Conservation (phyloP, 2,888 invertebrate species). For the Chloroclystis v-ata region DNA sequence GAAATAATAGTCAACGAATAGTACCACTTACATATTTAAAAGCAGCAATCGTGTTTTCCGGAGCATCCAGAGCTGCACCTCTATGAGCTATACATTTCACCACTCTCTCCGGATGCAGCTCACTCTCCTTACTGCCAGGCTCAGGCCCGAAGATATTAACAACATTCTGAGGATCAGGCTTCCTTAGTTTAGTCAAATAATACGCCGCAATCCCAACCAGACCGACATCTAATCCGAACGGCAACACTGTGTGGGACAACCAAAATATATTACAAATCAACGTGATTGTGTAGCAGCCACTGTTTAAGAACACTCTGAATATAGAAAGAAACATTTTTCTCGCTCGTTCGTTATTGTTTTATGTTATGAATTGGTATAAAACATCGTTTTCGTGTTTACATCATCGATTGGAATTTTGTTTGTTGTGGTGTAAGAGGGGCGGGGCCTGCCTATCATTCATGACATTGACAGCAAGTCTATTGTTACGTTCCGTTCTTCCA, state of each 20-base stretch:
- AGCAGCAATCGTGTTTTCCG: conserved; percentile 87
- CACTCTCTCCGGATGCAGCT: conserved; percentile 59
- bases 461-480: conserved; percentile 39
- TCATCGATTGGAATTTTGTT: conserved; percentile 2
- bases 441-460: too few relatives aligned
- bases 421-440: conserved; percentile 11
- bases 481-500: too few relatives aligned
- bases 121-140: conserved; percentile 61
- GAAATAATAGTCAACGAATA: too few relatives aligned
- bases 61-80: conserved; percentile 86
- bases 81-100: conserved; percentile 85
- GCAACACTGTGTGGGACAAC: conserved; percentile 60
- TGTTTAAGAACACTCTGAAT: conserved; percentile 43
- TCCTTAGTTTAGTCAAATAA: conserved; percentile 55
- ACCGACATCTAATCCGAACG: conserved; percentile 61
- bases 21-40: conserved; percentile 80
- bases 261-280: conserved; percentile 46
- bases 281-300: conserved; percentile 44
- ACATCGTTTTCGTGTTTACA: too few relatives aligned
- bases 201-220: conserved; percentile 55
- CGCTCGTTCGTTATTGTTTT: conserved; percentile 53
- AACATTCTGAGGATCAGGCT: conserved; percentile 58
- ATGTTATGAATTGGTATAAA: conserved; percentile 33
- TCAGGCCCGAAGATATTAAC: conserved; percentile 76
- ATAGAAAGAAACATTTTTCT: conserved; percentile 56